phyloP scores from a whole-genome alignment of 2,113 vertebrate genomes.

The Campylomormyrus numenius region DNA sequence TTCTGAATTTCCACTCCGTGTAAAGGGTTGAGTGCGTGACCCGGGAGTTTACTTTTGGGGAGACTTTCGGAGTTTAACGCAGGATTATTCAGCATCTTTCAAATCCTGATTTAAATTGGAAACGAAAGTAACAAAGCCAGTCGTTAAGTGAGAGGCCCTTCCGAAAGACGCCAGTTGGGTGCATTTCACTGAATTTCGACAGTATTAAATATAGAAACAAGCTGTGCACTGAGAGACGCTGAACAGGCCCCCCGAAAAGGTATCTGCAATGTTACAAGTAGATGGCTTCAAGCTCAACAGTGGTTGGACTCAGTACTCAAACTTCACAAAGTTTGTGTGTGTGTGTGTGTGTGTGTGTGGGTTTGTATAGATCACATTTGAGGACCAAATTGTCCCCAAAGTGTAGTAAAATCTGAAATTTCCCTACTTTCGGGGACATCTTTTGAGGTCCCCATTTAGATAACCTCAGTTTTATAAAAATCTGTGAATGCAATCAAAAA shows the following conservation, averaged over 20 bases:
- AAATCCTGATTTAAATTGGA: constrained; percentile 10
- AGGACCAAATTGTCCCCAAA: no score
- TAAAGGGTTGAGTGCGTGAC: not conserved
- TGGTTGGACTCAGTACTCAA: constrained; percentile 34
- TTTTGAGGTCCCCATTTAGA: no score
- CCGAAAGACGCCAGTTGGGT: not conserved
- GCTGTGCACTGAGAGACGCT: constrained; percentile 25
- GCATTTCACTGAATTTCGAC: constrained; percentile 15
- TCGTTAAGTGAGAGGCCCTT: not conserved
- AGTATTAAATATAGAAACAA: constrained; percentile 13
- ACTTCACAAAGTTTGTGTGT: not conserved
- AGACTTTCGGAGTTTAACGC: not conserved
- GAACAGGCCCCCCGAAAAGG: constrained; percentile 40
- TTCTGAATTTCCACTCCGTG: not conserved
- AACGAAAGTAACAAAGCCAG: not conserved
- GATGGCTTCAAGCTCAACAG: constrained; percentile 33
- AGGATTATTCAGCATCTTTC: constrained; percentile 13
- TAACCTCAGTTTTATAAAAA: no score
- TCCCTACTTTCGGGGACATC: no score
- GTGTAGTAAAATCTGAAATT: no score
- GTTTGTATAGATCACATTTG: no score
- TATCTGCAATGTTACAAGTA: constrained; percentile 27
- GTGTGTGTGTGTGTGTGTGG: not conserved
- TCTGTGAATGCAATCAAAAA: no score
- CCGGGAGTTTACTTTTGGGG: not conserved